Percentiles rank a stretch among this genome's conserved stretches.
Evolutionary conservation across 2,113 vertebrate species (phyloP).

Genomic region (Anarrhichthys ocellatus): DNA sequence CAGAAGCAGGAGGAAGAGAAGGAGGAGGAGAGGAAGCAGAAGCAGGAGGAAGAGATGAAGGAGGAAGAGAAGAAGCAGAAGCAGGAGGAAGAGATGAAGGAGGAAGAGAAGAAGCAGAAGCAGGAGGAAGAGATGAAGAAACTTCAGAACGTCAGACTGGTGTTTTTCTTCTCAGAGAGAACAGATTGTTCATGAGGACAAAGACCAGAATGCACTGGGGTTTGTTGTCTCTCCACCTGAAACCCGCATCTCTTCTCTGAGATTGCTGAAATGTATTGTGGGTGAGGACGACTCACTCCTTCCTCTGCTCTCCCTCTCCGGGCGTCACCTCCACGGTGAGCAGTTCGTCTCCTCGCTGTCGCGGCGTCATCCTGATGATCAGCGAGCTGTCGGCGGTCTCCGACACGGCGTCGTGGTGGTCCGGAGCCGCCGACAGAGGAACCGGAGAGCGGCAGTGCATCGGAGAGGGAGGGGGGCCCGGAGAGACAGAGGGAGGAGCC

Average conservation of each 20-base stretch:
- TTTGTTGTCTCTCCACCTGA: background rate
- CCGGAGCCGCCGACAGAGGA: background rate
- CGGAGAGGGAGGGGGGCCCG: constrained; percentile 73
- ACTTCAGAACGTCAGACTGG: background rate
- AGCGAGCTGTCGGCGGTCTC: constrained; percentile 79
- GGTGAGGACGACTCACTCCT: constrained; percentile 24
- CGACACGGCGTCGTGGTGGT: constrained; percentile 52
- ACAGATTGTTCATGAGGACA: background rate
- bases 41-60: too few relatives aligned
- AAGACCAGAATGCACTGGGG: constrained; percentile 9
- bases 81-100: too few relatives aligned
- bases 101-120: background rate
- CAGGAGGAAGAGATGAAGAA: background rate
- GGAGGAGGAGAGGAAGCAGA: too few relatives aligned
- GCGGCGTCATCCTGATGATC: constrained; percentile 80
- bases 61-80: too few relatives aligned
- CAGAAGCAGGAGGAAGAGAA: too few relatives aligned
- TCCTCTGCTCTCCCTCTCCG: background rate
- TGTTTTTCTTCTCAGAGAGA: background rate
- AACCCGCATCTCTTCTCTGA: background rate
- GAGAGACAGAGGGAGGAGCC: constrained; percentile 38
- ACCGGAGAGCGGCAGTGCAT: constrained; percentile 73
- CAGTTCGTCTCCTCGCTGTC: constrained; percentile 79
- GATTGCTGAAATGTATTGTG: constrained; percentile 31
- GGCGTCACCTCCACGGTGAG: constrained; percentile 80